Base-by-base conservation (phyloP, 2,797 vertebrate species). In the Manis pentadactyla region DNA sequence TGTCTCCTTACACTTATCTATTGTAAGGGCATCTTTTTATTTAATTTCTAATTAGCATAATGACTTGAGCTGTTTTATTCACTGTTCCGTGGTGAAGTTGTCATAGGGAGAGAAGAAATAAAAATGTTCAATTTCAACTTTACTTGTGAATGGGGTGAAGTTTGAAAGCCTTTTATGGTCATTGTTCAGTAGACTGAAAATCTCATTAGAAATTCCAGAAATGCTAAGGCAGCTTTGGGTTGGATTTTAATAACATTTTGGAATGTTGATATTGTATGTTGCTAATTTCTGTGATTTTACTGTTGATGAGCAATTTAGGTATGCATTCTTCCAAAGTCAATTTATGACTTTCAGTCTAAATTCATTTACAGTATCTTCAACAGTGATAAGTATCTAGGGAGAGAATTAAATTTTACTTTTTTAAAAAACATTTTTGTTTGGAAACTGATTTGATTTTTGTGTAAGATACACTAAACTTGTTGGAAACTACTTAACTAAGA, bases 21-120 rank as follows among this genome's bases (percentile, higher is more conserved):
- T 86, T 97, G 78, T 90, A 46, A 93, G 34, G 68, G 74, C 42
- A 94, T 75, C 55, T 89, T 96, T 88, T 39, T 61, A 92, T 95
- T 97, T 96, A 97, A 97, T 96, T 96, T 92, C 91, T 93, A 74
- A 81, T 71, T 97, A 97, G 18, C 96, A 93, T 94, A 86, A 93
- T 88, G 3, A n/a, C 84, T 78, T 87, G 82, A 95, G 77, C 15
- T 90, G 9, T 93, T n/a, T 87, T 90, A 96, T 94, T 97, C 97
- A 97, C 75, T 97, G 46, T 96, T 93, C 92, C 92, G 73, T 96
- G 90, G 96, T 97, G 81, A 97, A 96, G 97, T 97, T 97, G 97
- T 97, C 87, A 92, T 96, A 97, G 93, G 93, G 81, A 96, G 66
- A 96, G 95, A 97, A 97, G 95, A 97, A 97, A 97, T 81, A 96